These are phyloP conservation scores for Geotrupes spiniger DNA, from an alignment of 2,888 invertebrate genomes.

Conservation along the genomic window DNA sequence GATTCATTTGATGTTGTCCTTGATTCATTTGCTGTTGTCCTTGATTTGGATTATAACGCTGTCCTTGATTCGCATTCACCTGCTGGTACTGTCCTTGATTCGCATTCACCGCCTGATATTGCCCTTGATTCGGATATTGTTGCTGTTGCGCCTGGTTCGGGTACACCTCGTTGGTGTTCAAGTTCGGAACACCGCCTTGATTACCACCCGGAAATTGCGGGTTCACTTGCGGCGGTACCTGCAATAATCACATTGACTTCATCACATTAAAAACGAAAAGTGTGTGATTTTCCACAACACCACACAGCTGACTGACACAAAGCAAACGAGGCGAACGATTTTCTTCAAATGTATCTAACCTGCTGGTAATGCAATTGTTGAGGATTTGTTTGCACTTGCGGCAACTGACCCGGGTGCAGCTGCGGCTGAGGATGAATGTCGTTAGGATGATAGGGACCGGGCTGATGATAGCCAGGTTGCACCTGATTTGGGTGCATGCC, in stretches of 20 bases:
- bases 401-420: slow-evolving; percentile 18
- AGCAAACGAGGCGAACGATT: too few relatives aligned
- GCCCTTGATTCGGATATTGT: slow-evolving; percentile 20
- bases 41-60: slow-evolving; percentile 31
- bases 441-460: slow-evolving; percentile 12
- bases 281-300: background rate
- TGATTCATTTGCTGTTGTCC: slow-evolving; percentile 36
- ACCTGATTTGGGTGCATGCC: slow-evolving; percentile 16
- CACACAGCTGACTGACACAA: too few relatives aligned
- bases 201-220: background rate
- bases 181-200: slow-evolving; percentile 16
- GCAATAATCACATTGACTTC: background rate
- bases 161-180: slow-evolving; percentile 26
- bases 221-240: background rate
- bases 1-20: slow-evolving; percentile 31
- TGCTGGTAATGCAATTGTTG: slow-evolving; percentile 30
- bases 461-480: slow-evolving; percentile 23
- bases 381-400: slow-evolving; percentile 27
- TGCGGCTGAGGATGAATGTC: slow-evolving; percentile 21
- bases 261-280: background rate
- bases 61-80: slow-evolving; percentile 27
- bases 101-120: slow-evolving; percentile 15
- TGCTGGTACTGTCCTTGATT: background rate
- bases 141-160: slow-evolving; percentile 18
- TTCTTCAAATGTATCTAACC: too few relatives aligned